A percentile compares a stretch with the other conserved stretches of the same genome.
These are phyloP conservation scores for Tortricodes alternella DNA, from an alignment of 2,888 invertebrate genomes.

Conservation along the genomic window DNA sequence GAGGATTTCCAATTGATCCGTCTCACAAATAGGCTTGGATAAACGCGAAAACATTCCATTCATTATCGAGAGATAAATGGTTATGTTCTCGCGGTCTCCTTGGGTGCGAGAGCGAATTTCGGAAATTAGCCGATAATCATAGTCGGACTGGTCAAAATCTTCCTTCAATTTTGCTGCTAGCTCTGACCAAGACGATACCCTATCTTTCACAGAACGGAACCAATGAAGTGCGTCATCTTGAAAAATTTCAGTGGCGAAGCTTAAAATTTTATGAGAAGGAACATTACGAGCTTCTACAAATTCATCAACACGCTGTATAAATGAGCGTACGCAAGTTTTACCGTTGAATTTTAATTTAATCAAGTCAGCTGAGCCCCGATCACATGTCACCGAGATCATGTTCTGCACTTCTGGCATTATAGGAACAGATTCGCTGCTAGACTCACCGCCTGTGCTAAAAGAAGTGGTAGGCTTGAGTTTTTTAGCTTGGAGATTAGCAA, in stretches of 20 bases:
- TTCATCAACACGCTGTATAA: slow-evolving; percentile 7
- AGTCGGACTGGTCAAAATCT: not conserved
- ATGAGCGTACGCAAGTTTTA: slow-evolving; percentile 6
- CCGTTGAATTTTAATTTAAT: not conserved
- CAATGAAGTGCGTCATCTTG: not conserved
- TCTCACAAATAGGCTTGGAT: not conserved
- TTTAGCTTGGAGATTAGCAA: not conserved
- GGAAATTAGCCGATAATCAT: not conserved
- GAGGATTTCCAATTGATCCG: not conserved
- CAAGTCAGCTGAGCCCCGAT: not conserved
- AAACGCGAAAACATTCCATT: not conserved
- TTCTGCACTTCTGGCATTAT: not conserved
- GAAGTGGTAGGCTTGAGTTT: not conserved
- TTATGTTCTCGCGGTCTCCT: not conserved
- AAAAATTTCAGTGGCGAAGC: not conserved
- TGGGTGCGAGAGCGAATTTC: not conserved
- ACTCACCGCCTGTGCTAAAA: not conserved
- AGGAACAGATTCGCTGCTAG: not conserved
- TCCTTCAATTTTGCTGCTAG: not conserved
- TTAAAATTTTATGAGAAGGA: not conserved
- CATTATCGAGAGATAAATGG: slow-evolving; percentile 1
- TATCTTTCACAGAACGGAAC: not conserved
- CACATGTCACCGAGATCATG: not conserved
- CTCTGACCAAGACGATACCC: not conserved
- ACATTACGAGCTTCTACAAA: slow-evolving; percentile 1